These are phyloP conservation scores for Scomber scombrus DNA, from an alignment of 2,113 vertebrate genomes.

Conservation along the genomic window DNA sequence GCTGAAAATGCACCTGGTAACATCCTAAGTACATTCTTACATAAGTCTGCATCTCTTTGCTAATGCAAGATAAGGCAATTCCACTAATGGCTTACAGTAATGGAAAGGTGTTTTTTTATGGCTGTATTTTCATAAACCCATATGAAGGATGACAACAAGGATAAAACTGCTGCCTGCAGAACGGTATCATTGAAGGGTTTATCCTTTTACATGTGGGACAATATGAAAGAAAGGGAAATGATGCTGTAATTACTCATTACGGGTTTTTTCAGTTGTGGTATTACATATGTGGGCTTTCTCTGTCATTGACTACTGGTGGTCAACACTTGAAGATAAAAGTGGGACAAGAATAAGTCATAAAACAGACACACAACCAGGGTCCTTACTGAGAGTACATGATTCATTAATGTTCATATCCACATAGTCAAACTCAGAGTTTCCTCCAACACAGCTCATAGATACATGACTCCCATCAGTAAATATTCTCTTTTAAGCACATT, in stretches of 20 bases:
- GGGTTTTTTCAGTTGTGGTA: not conserved
- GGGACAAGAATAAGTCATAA: conserved; percentile 18
- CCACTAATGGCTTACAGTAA: not conserved
- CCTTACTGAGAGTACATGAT: not conserved
- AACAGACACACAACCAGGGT: not conserved
- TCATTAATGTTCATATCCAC: conserved; percentile 11
- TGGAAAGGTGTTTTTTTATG: not conserved
- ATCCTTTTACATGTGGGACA: not conserved
- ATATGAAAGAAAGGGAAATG: conserved; percentile 20
- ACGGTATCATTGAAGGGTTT: conserved; percentile 6
- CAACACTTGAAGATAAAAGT: conserved; percentile 16
- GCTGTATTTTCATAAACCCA: not conserved
- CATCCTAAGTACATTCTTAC: too few species aligned
- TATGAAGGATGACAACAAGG: not conserved
- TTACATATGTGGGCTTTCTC: not conserved
- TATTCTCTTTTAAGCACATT: not conserved
- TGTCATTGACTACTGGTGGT: conserved; percentile 1
- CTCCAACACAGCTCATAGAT: not conserved
- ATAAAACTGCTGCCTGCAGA: not conserved
- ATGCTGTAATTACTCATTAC: conserved; percentile 5
- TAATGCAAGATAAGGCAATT: not conserved
- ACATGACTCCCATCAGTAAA: not conserved
- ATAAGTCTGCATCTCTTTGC: not conserved
- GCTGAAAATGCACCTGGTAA: too few species aligned
- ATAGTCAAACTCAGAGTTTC: conserved; percentile 19